phyloP scores from a whole-genome alignment of 1,140 invertebrate species.

The Megathymus violae region DNA sequence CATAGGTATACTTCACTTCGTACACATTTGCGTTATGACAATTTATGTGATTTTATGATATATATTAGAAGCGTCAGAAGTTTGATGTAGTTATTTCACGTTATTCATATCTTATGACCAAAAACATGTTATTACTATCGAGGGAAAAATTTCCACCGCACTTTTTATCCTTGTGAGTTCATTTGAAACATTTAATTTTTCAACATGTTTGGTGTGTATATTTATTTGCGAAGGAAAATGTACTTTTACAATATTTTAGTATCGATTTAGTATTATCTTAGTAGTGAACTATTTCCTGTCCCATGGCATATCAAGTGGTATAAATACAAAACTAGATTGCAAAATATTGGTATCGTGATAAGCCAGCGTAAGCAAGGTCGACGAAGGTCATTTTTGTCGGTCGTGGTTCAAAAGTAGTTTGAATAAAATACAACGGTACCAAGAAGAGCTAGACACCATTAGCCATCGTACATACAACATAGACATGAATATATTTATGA shows the following conservation, averaged over 20 bases:
- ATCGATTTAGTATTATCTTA: too few relatives aligned
- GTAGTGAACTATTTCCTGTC: too few relatives aligned
- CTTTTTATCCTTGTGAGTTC: background rate
- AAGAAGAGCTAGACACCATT: constrained; percentile 38
- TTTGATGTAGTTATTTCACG: too few relatives aligned
- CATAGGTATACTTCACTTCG: too few relatives aligned
- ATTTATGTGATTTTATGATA: too few relatives aligned
- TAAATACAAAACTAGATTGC: constrained; percentile 1
- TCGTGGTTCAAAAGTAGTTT: constrained; percentile 8
- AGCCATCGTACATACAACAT: constrained; percentile 15
- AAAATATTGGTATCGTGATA: constrained; percentile 34
- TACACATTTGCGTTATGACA: too few relatives aligned
- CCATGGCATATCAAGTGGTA: background rate
- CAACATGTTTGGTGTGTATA: too few relatives aligned
- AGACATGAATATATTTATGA: background rate
- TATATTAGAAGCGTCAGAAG: too few relatives aligned
- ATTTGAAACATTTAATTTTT: background rate
- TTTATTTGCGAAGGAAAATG: too few relatives aligned
- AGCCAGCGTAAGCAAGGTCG: constrained; percentile 48
- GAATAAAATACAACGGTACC: constrained; percentile 39
- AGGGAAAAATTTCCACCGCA: background rate
- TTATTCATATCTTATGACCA: background rate
- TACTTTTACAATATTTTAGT: background rate
- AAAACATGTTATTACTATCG: background rate
- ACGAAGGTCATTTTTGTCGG: constrained; percentile 39